phyloP scores from a whole-genome alignment of 2,113 vertebrate species.

The Hippocampus abdominalis region DNA sequence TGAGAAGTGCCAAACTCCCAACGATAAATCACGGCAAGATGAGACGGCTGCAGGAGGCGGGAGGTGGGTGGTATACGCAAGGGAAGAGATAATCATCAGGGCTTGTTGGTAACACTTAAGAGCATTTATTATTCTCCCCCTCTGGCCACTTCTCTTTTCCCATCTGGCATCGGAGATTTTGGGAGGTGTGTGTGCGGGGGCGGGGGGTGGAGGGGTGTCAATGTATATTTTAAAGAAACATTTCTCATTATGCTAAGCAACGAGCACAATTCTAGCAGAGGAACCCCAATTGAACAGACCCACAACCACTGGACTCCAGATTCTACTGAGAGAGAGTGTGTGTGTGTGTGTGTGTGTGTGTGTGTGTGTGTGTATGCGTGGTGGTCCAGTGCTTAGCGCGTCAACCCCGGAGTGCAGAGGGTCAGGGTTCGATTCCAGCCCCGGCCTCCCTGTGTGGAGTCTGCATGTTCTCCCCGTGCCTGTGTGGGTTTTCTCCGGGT shows the following conservation, averaged over 20 bases:
- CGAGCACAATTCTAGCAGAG: too few species aligned
- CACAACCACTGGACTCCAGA: neutral
- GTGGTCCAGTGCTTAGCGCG: too few species aligned
- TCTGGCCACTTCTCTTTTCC: conserved; percentile 25
- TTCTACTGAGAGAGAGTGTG: too few species aligned
- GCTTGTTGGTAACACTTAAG: conserved; percentile 32
- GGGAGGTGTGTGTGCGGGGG: too few species aligned
- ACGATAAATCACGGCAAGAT: conserved; percentile 51
- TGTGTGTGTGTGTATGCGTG: too few species aligned
- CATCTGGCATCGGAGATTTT: conserved; percentile 12
- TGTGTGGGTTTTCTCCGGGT: too few species aligned
- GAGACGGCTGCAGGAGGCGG: conserved; percentile 43
- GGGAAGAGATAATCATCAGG: conserved; percentile 42
- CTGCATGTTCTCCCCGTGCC: too few species aligned
- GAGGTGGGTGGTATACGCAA: conserved; percentile 3
- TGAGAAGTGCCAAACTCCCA: conserved; percentile 51
- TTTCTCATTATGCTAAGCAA: neutral
- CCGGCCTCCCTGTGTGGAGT: too few species aligned
- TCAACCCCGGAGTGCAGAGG: too few species aligned
- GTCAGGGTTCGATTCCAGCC: too few species aligned
- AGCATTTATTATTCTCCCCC: conserved; percentile 29
- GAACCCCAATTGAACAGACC: neutral
- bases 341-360: too few species aligned
- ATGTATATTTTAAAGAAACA: neutral
- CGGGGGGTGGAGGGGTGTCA: too few species aligned